phyloP scores from a whole-genome alignment of 1,140 invertebrate genomes.

The Magallana ariakensis region DNA sequence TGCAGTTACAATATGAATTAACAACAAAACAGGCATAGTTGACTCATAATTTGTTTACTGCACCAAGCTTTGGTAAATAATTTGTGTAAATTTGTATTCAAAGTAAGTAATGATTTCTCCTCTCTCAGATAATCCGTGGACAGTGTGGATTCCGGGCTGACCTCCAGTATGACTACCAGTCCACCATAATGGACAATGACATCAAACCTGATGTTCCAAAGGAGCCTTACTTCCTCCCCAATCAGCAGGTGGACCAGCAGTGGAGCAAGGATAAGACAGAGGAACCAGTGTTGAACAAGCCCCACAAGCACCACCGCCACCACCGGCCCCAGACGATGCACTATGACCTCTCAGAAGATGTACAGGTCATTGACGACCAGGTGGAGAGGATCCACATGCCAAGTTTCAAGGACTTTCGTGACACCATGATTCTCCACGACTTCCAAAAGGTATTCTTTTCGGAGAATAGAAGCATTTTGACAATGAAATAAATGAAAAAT shows the following conservation, averaged over 20 bases:
- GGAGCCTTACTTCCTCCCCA: background rate
- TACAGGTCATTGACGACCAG: constrained; percentile 87
- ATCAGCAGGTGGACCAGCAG: background rate
- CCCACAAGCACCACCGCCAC: constrained; percentile 6
- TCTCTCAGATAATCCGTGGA: background rate
- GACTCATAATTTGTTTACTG: too few species aligned
- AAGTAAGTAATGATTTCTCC: background rate
- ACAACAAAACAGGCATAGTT: too few species aligned
- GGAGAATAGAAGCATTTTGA: too few species aligned
- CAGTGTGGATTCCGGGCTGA: background rate
- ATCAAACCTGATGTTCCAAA: background rate
- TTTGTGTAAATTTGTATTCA: too few species aligned
- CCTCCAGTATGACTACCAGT: background rate
- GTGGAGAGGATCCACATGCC: constrained; percentile 91
- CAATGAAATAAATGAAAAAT: constrained; percentile 47
- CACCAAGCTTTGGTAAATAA: too few species aligned
- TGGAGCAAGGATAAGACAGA: background rate
- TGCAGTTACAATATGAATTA: too few species aligned
- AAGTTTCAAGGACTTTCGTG: constrained; percentile 87
- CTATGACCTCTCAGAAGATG: constrained; percentile 71
- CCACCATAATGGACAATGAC: background rate
- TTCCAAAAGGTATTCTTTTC: constrained; percentile 85
- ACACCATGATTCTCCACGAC: constrained; percentile 93
- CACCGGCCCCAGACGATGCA: background rate
- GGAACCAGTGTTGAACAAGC: background rate